phyloP scores from a whole-genome alignment of 2,888 invertebrate genomes.

The Hydriomena furcata region DNA sequence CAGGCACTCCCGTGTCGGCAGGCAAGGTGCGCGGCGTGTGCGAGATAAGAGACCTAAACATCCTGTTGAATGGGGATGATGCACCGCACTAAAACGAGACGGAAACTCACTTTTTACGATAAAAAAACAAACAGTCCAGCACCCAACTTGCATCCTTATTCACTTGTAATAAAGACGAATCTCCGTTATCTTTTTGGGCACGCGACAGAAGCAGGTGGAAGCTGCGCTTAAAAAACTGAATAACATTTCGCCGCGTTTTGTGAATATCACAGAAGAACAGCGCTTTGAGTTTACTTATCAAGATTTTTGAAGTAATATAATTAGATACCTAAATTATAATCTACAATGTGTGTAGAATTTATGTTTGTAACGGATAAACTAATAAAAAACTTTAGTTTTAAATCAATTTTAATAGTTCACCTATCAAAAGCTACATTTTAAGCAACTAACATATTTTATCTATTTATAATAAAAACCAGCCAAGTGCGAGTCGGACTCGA shows the following conservation, averaged over 20 bases:
- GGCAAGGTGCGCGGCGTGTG: slow-evolving; percentile 78
- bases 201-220: slow-evolving; percentile 81
- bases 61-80: slow-evolving; percentile 70
- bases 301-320: too few relatives aligned
- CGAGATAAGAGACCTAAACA: slow-evolving; percentile 79
- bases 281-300: slow-evolving; percentile 47
- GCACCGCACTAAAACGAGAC: slow-evolving; percentile 63
- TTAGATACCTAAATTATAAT: too few relatives aligned
- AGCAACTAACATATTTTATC: too few relatives aligned
- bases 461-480: too few relatives aligned
- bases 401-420: too few relatives aligned
- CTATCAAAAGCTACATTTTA: too few relatives aligned
- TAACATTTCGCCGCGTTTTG: slow-evolving; percentile 65
- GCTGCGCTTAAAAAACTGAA: slow-evolving; percentile 73
- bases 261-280: slow-evolving; percentile 66
- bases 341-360: too few relatives aligned
- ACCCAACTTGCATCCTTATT: slow-evolving; percentile 34
- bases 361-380: too few relatives aligned
- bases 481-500: too few relatives aligned
- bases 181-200: slow-evolving; percentile 48
- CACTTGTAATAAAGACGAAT: slow-evolving; percentile 31
- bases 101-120: slow-evolving; percentile 61
- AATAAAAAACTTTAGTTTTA: too few relatives aligned
- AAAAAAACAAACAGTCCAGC: slow-evolving; percentile 56
- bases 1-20: slow-evolving; percentile 22